These are phyloP conservation scores for Hyles vespertilio DNA, from an alignment of 1,140 invertebrate genomes.

Conservation along the genomic window DNA sequence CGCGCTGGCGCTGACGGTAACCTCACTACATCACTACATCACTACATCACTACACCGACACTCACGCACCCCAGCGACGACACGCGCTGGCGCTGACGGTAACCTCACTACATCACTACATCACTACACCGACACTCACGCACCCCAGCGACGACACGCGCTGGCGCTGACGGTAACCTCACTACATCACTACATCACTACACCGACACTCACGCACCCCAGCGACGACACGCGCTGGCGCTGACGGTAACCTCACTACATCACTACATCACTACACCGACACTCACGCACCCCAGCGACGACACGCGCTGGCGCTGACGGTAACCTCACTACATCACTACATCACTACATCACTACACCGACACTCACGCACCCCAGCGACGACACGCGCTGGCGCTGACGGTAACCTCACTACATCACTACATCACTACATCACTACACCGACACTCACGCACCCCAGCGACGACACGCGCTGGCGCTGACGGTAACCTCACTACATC, in stretches of 20 bases:
- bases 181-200: conserved; percentile 19
- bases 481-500: conserved; percentile 77
- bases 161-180: conserved; percentile 84
- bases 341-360: too few relatives aligned
- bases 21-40: conserved; percentile 75
- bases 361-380: conserved; percentile 93
- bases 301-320: conserved; percentile 87
- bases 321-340: conserved; percentile 76
- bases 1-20: conserved; percentile 83
- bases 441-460: conserved; percentile 91
- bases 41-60: too few relatives aligned
- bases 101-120: conserved; percentile 77
- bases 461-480: conserved; percentile 92
- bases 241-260: conserved; percentile 77
- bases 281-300: conserved; percentile 95
- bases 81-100: conserved; percentile 82
- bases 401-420: conserved; percentile 76
- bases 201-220: conserved; percentile 89
- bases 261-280: too few relatives aligned
- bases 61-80: conserved; percentile 98
- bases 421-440: too few relatives aligned
- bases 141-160: conserved; percentile 97
- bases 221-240: conserved; percentile 95
- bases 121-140: conserved; percentile 83
- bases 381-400: conserved; percentile 90